Evolutionary conservation across 2,797 vertebrate genomes (phyloP).

Genomic region (Parauchenoglanis ngamensis): DNA sequence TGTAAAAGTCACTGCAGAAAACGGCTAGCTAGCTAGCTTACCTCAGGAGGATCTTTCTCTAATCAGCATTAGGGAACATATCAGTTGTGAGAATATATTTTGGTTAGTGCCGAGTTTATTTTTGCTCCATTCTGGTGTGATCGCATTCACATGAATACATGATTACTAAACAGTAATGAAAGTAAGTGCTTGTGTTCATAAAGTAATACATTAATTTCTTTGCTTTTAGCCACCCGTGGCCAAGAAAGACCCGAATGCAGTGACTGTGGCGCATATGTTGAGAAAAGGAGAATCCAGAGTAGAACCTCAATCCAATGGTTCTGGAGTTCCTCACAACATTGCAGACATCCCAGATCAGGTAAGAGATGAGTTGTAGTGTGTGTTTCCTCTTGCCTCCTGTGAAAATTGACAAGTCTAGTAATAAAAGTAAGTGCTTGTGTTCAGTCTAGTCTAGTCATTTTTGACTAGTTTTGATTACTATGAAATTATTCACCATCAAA

Average conservation of each 20-base stretch:
- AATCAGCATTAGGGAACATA: background rate
- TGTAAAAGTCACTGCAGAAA: background rate
- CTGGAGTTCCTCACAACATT: constrained; percentile 64
- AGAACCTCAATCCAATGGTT: constrained; percentile 74
- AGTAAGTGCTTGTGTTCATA: background rate
- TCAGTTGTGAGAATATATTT: background rate
- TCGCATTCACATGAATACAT: background rate
- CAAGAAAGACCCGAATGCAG: constrained; percentile 76
- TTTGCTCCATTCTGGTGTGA: background rate
- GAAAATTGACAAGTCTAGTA: background rate
- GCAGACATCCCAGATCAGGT: constrained; percentile 76
- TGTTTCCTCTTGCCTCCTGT: background rate
- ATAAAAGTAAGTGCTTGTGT: no score
- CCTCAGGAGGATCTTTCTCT: background rate
- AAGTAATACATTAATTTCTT: constrained; percentile 30
- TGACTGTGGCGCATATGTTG: constrained; percentile 71
- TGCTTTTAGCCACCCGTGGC: constrained; percentile 75
- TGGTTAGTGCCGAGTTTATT: background rate
- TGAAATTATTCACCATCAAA: background rate
- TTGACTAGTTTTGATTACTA: background rate
- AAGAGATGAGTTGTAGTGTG: background rate
- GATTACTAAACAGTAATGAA: background rate
- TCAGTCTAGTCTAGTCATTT: no score
- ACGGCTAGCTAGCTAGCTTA: background rate
- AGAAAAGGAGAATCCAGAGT: constrained; percentile 78